Evolutionary conservation across 2,797 vertebrate genomes (phyloP), one percentile per base, ranked within the genome.

Genomic region (Phalloptychus januarius): DNA sequence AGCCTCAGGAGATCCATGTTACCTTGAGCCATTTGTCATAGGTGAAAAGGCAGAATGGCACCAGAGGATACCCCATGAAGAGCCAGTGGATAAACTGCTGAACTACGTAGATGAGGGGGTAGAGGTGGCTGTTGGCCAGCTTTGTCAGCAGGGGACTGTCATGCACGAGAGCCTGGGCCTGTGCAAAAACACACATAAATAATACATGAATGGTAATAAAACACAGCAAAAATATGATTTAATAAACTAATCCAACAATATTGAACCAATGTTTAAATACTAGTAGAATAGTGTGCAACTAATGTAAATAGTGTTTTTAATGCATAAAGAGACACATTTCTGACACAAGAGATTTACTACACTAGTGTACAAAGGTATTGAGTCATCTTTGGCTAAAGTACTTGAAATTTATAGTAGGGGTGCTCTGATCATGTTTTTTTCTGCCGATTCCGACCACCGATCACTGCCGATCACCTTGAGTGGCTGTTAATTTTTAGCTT

Each of bases 1-100:
- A 4, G 67, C 28, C 38, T 38, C 31, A 50, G 45, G 31, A 74
- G 45, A 4, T 16, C n/a, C 11, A 67, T 40, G 20, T 89, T 86
- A 98, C 98, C 97, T 98, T 97, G 50, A 98, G 90, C 98, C 98
- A 99, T 91, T 98, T 99, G 93, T 99, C 98, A 89, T 96, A 99
- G 5, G 96, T 96, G 94, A 99, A 98, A 94, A 99, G 97, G 91
- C 97, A 98, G 86, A 99, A 99, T 75, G 97, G 95, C 78, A 97
- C 96, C 54, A 99, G 94, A 3, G 98, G 96, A 89, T 99, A 99
- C 54, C 97, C 97, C 97, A 99, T 97, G 79, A 99, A 98, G 85
- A 99, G 96, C 98, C 97, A 99, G 92, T 99, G 98, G 85, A 97
- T 79, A 38, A 95, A 90, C 93, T 99, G 98, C 85, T 98, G 97